Evolutionary conservation across 2,113 vertebrate species (phyloP), one percentile per base, ranked within the genome.

Genomic region (Mellivora capensis): DNA sequence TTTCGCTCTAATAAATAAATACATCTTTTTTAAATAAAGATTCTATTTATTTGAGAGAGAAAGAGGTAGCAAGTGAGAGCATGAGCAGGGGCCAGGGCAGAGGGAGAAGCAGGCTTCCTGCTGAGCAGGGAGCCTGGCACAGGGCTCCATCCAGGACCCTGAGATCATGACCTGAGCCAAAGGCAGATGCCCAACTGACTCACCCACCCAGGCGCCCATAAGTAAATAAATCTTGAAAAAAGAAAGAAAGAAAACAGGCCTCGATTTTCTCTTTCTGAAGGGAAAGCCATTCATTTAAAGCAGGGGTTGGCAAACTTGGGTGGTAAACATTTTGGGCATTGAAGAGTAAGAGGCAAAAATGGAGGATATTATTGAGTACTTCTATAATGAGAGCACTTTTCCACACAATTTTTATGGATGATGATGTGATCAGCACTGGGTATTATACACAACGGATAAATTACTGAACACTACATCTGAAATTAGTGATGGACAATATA

Each of bases 261-360:
- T 96, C 3, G 1, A 37, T 34, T 76, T 95, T 83, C 39, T 79
- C 52, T 92, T 96, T 88, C 61, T 89, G 74, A 94, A 89, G 39
- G 44, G 91, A 52, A 81, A 44, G 79, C 12, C 57, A 39, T 42
- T 67, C 72, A 23, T 92, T 23, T 81, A 89, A 59, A 74, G 23
- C n/a, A 54, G n/a, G 71, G 7, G 7, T 87, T 34, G 27, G 21
- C 20, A 92, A 62, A 82, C 54, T 87, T 54, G 69, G 6, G 52
- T 84, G 2, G 37, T 88, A 69, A 92, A 62, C 23, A 44, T 81
- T 90, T 82, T 64, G 71, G 52, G 44, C 49, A 12, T 57, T 29
- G 25, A 83, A 52, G 69, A 54, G 57, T 34, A 91, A 31, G 29
- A 94, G 47, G 82, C 17, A 69, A 89, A 92, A 96, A 80, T 72